Conservation (phyloP, 2,797 vertebrate species). For the Acrossocheilus wenchowensis region DNA sequence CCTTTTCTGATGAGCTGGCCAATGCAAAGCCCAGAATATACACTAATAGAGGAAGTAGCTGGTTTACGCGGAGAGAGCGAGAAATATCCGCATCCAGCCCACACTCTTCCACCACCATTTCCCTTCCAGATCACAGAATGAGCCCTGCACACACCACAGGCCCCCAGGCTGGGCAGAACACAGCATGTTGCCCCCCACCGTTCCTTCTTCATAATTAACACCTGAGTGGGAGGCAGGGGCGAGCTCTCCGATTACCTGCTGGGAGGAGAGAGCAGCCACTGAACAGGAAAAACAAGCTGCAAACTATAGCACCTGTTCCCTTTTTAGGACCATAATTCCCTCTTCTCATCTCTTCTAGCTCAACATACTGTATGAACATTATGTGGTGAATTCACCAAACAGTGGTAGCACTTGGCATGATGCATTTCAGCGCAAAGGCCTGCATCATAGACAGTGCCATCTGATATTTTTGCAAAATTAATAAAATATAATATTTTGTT, state of each 20-base stretch:
- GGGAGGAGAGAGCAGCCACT: slow-evolving; percentile 62
- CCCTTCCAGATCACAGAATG: slow-evolving; percentile 43
- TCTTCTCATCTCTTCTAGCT: not conserved
- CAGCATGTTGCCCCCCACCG: slow-evolving; percentile 51
- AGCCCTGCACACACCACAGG: slow-evolving; percentile 37
- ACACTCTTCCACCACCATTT: slow-evolving; percentile 39
- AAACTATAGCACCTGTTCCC: slow-evolving; percentile 57
- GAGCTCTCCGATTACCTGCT: slow-evolving; percentile 65
- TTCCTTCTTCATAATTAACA: slow-evolving; percentile 78
- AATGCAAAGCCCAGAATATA: slow-evolving; percentile 71
- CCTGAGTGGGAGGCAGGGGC: slow-evolving; percentile 73
- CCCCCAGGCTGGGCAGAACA: slow-evolving; percentile 57
- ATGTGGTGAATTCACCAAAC: not conserved
- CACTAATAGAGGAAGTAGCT: slow-evolving; percentile 37
- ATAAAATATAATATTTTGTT: not conserved
- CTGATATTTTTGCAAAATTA: not conserved
- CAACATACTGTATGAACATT: not conserved
- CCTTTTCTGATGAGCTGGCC: slow-evolving; percentile 68
- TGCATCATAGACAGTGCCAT: not conserved
- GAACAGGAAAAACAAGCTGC: slow-evolving; percentile 56
- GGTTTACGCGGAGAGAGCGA: slow-evolving; percentile 62
- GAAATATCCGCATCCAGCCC: slow-evolving; percentile 43
- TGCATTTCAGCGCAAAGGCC: not conserved
- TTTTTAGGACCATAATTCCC: slow-evolving; percentile 40
- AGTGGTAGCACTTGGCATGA: not conserved